phyloP scores from a whole-genome alignment of 2,888 invertebrate species.

The Poecilobothrus nobilitatus region DNA sequence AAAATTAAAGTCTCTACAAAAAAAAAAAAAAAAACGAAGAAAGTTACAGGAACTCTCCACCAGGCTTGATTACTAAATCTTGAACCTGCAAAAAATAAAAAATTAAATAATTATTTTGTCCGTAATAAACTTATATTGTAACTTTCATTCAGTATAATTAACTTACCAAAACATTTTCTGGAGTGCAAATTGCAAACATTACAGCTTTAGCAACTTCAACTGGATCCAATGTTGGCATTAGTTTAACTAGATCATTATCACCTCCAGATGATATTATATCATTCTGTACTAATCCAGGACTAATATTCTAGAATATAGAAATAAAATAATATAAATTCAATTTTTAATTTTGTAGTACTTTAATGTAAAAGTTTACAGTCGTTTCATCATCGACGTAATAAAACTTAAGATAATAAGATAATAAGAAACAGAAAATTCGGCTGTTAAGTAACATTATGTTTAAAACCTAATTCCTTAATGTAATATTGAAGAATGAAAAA shows the following conservation, averaged over 20 bases:
- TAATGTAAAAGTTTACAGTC: too few relatives aligned
- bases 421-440: too few relatives aligned
- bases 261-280: constrained; percentile 27
- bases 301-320: constrained; percentile 26
- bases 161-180: constrained; percentile 30
- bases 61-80: constrained; percentile 30
- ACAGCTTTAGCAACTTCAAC: constrained; percentile 30
- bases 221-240: constrained; percentile 29
- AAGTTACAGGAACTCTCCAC: constrained; percentile 29
- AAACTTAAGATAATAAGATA: too few relatives aligned
- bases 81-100: constrained; percentile 25
- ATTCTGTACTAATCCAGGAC: constrained; percentile 30
- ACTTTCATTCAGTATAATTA: constrained; percentile 7
- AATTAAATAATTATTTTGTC: constrained; percentile 7
- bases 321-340: not conserved
- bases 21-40: not conserved
- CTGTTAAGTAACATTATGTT: too few relatives aligned
- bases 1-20: not conserved
- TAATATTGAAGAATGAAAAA: too few relatives aligned
- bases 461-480: too few relatives aligned
- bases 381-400: too few relatives aligned
- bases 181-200: constrained; percentile 29
- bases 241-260: constrained; percentile 28
- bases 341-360: too few relatives aligned
- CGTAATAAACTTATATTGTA: not conserved